phyloP scores from a whole-genome alignment of 1,140 invertebrate species.

The Idris sp. region DNA sequence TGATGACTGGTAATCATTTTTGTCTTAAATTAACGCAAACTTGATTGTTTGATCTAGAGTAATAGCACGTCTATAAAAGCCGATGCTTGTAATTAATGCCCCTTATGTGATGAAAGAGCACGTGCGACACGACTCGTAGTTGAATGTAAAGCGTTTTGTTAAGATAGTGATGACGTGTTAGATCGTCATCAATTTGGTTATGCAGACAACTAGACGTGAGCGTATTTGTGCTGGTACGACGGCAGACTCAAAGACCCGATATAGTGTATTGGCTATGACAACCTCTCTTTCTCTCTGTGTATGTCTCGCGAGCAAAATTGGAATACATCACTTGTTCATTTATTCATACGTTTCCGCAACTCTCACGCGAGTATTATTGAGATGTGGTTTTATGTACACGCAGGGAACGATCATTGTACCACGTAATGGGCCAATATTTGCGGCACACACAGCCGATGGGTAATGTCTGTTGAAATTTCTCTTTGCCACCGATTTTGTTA shows the following conservation, averaged over 20 bases:
- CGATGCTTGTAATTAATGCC: constrained; percentile 48
- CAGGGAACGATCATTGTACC: constrained; percentile 42
- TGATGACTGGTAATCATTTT: no score
- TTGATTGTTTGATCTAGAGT: no score
- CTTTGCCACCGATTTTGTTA: not conserved
- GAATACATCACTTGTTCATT: constrained; percentile 50
- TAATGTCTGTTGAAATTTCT: constrained; percentile 49
- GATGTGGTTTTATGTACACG: constrained; percentile 34
- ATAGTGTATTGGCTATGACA: constrained; percentile 45
- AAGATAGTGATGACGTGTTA: constrained; percentile 48
- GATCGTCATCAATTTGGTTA: constrained; percentile 57
- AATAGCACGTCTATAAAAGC: constrained; percentile 27
- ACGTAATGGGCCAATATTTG: constrained; percentile 61
- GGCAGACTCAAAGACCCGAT: constrained; percentile 41
- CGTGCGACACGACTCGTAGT: constrained; percentile 29
- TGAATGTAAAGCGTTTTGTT: constrained; percentile 58
- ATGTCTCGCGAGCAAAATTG: constrained; percentile 44
- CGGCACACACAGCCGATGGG: constrained; percentile 33
- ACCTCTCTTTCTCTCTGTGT: constrained; percentile 37
- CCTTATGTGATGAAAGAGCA: constrained; percentile 46
- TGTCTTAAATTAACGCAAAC: no score
- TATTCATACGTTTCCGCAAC: constrained; percentile 54
- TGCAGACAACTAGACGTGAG: constrained; percentile 23
- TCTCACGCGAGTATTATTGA: constrained; percentile 44
- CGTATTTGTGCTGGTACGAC: constrained; percentile 18